These are phyloP conservation scores for Calameuta idolon DNA, from an alignment of 2,888 invertebrate species.

Conservation along the genomic window DNA sequence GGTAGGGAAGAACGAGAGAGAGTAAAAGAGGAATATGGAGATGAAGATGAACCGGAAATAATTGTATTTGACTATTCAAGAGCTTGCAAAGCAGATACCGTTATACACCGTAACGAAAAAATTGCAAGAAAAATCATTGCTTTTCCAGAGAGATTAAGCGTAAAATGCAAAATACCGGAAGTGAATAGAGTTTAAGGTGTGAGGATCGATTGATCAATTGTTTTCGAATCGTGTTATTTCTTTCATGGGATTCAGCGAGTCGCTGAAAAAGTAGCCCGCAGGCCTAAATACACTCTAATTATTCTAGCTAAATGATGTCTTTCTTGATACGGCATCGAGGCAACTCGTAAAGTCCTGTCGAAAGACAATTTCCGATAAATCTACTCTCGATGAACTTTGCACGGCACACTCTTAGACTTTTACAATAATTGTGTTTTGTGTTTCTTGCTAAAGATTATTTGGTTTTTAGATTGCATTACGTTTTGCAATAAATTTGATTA, in stretches of 20 bases:
- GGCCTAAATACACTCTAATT: slow-evolving; percentile 62
- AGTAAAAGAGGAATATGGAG: slow-evolving; percentile 8
- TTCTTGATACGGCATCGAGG: slow-evolving; percentile 5
- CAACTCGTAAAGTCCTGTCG: slow-evolving; percentile 13
- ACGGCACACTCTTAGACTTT: background rate
- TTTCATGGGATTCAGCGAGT: slow-evolving; percentile 53
- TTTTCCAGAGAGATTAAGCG: background rate
- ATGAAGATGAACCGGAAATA: background rate
- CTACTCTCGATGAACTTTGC: slow-evolving; percentile 9
- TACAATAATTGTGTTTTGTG: background rate
- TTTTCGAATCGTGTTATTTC: slow-evolving; percentile 35
- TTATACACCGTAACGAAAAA: background rate
- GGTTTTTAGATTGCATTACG: background rate
- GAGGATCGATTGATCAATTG: background rate
- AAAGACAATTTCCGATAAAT: slow-evolving; percentile 2
- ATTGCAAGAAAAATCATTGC: background rate
- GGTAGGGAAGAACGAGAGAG: slow-evolving; percentile 4
- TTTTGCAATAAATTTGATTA: background rate
- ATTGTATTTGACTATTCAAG: background rate
- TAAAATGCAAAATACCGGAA: background rate
- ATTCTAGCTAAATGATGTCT: slow-evolving; percentile 27
- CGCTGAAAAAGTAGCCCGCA: slow-evolving; percentile 63
- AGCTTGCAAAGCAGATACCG: background rate
- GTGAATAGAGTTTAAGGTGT: background rate
- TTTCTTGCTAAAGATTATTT: background rate